Conservation (phyloP, 2,797 vertebrate species). For the Limnodromus scolopaceus region DNA sequence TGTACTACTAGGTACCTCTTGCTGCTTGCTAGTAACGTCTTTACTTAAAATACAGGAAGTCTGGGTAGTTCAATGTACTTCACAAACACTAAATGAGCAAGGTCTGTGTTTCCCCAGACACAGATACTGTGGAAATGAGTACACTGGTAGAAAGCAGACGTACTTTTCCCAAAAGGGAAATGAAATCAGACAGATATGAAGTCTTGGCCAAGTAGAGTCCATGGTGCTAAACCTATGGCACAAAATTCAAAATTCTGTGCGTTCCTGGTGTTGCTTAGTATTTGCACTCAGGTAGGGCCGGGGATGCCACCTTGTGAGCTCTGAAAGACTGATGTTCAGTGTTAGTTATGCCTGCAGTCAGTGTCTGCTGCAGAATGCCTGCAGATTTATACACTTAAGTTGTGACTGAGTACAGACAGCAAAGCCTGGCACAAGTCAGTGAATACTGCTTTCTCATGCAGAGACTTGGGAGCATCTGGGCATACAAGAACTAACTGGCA, state of each 20-base stretch:
- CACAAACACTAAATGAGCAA: neutral
- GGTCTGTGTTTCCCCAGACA: neutral
- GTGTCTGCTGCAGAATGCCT: neutral
- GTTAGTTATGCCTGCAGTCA: neutral
- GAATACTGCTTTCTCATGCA: neutral
- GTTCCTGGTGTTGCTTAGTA: neutral
- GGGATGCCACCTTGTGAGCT: neutral
- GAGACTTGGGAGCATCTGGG: neutral
- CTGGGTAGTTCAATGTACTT: neutral
- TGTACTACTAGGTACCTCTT: neutral
- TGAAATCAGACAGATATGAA: neutral
- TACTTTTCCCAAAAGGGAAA: neutral
- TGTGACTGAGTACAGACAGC: neutral
- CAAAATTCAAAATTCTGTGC: neutral
- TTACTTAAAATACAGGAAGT: neutral
- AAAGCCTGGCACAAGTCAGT: neutral
- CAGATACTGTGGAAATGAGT: neutral
- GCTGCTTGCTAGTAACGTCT: neutral
- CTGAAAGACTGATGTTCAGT: neutral
- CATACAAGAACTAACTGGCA: neutral
- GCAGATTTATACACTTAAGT: rapidly evolving
- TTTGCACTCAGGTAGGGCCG: neutral
- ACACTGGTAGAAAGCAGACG: neutral
- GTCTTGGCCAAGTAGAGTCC: neutral
- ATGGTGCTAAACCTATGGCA: neutral